These are phyloP conservation scores for Glossosoma conforme DNA, from an alignment of 1,140 invertebrate genomes.

Conservation along the genomic window DNA sequence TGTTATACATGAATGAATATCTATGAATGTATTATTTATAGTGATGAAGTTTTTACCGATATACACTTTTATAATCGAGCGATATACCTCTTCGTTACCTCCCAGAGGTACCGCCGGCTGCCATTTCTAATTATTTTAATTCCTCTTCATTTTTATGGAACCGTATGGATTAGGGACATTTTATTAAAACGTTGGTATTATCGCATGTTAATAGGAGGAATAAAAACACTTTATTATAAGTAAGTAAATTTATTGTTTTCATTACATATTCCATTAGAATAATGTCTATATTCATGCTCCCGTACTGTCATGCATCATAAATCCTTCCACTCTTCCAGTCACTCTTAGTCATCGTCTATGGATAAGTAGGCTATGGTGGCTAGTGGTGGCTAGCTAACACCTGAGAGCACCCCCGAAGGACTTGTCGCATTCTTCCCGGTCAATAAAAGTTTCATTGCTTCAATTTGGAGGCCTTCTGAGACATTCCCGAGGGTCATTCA, in stretches of 20 bases:
- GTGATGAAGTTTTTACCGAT: slow-evolving; percentile 18
- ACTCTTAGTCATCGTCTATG: slow-evolving; percentile 28
- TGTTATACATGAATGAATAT: slow-evolving; percentile 17
- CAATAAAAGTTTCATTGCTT: slow-evolving; percentile 3
- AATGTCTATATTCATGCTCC: slow-evolving; percentile 43
- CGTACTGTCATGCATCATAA: slow-evolving; percentile 9
- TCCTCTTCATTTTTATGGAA: no score
- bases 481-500: slow-evolving; percentile 15
- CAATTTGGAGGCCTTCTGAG: slow-evolving; percentile 11
- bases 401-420: slow-evolving; percentile 8
- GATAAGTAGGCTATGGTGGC: slow-evolving; percentile 28
- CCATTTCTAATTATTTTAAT: no score
- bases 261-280: slow-evolving; percentile 55
- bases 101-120: no score
- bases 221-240: slow-evolving; percentile 28
- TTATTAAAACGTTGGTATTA: slow-evolving; percentile 5
- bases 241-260: slow-evolving; percentile 43
- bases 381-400: slow-evolving; percentile 22
- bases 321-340: slow-evolving; percentile 12
- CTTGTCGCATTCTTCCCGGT: neutral
- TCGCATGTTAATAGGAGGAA: slow-evolving; percentile 15
- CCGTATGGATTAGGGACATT: no score
- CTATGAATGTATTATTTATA: slow-evolving; percentile 10
- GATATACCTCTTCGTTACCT: no score
- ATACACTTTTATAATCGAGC: no score